Evolutionary conservation across 2,797 vertebrate genomes (phyloP).

Genomic region (Sebastes vulpes): DNA sequence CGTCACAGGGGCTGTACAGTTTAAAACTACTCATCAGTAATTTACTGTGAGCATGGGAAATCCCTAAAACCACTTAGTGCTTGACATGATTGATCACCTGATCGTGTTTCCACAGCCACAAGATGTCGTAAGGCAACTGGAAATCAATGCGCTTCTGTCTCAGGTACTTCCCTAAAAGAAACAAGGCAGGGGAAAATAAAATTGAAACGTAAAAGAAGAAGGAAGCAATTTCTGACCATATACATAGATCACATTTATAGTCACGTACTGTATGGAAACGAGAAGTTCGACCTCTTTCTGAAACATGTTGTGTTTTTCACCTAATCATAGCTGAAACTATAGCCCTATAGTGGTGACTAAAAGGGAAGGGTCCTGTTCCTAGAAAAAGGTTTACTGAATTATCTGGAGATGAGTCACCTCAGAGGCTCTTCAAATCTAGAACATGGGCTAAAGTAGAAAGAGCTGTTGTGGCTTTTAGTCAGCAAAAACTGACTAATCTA

Average conservation of each 20-base stretch:
- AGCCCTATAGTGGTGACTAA: not conserved
- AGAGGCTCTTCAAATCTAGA: not conserved
- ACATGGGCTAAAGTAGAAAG: not conserved
- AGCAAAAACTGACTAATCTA: not conserved
- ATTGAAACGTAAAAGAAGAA: not conserved
- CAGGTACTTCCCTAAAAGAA: conserved; percentile 93
- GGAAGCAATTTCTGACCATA: not conserved
- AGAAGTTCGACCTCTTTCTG: not conserved
- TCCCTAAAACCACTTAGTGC: not conserved
- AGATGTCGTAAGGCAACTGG: conserved; percentile 99
- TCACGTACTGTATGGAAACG: not conserved
- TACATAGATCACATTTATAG: not conserved
- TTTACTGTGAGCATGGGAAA: conserved; percentile 12
- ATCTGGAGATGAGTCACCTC: not conserved
- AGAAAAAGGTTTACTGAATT: not conserved
- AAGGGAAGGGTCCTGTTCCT: not conserved
- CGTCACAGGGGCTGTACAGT: not conserved
- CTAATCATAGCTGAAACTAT: not conserved
- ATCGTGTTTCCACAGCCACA: conserved; percentile 99
- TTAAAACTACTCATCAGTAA: not conserved
- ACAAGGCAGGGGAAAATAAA: conserved; percentile 5
- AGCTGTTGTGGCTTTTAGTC: not conserved
- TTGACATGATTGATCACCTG: conserved; percentile 87
- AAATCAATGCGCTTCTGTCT: conserved; percentile 98
- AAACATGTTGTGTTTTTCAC: not conserved